Conservation (phyloP, 2,888 invertebrate species). For the Agonum fuliginosum region DNA sequence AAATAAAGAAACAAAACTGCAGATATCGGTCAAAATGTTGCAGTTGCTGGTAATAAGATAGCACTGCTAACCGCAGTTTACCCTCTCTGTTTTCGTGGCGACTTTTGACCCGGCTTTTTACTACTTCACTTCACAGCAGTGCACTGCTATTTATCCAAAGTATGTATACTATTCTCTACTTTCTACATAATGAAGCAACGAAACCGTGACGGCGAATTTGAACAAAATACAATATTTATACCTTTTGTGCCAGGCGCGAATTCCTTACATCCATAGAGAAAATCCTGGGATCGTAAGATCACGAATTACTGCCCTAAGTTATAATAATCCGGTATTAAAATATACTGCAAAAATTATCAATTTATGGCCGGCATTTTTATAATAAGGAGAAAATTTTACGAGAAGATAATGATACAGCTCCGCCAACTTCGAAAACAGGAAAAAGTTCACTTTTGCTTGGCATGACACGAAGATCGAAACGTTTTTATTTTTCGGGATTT, state of each 20-base stretch:
- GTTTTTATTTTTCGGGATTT: no score
- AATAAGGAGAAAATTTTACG: no score
- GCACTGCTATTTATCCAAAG: conserved; percentile 32
- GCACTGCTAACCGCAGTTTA: conserved; percentile 2
- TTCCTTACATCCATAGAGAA: conserved; percentile 16
- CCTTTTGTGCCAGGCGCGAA: conserved; percentile 7
- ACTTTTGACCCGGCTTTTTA: conserved; percentile 28
- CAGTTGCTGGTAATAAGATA: background rate
- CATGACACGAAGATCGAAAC: no score
- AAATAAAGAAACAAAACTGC: no score
- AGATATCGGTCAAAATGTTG: no score
- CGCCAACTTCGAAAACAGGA: no score
- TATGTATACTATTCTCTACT: conserved; percentile 39
- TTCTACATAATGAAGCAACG: conserved; percentile 42
- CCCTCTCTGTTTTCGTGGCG: background rate
- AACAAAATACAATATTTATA: conserved; percentile 44
- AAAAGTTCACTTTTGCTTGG: no score
- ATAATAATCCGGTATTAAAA: background rate
- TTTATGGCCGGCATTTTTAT: no score
- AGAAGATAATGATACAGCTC: no score
- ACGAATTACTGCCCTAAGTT: conserved; percentile 8
- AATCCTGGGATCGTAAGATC: conserved; percentile 22
- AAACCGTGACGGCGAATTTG: conserved; percentile 37
- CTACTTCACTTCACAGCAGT: conserved; percentile 14
- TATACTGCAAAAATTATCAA: background rate